phyloP scores from a whole-genome alignment of 35 echinoderm and acorn worm genomes.

The Ptychodera flava region DNA sequence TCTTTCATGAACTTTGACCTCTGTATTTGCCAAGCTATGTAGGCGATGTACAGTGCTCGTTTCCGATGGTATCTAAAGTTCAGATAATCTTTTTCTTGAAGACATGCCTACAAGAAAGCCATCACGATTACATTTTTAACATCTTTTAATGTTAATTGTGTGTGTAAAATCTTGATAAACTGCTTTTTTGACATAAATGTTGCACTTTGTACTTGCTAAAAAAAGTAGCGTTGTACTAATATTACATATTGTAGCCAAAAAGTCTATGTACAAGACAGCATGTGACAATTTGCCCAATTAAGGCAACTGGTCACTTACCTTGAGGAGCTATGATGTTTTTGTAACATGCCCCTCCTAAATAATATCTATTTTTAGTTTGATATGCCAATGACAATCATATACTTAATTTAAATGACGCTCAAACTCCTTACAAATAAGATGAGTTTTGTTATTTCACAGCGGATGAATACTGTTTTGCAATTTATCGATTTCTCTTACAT shows the following conservation, averaged over 20 bases:
- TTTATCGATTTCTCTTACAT: too few species aligned
- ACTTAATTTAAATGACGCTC: too few species aligned
- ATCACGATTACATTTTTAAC: not conserved
- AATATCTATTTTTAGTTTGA: too few species aligned
- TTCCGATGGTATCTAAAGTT: slow-evolving; percentile 98
- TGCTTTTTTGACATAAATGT: not conserved
- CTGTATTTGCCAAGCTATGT: slow-evolving; percentile 52
- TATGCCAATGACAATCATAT: too few species aligned
- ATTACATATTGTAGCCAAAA: not conserved
- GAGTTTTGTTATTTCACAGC: too few species aligned
- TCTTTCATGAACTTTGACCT: slow-evolving; percentile 26
- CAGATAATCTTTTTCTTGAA: slow-evolving; percentile 68
- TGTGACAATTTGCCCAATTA: not conserved
- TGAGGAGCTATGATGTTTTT: too few species aligned
- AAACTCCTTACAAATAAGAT: too few species aligned
- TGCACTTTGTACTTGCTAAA: too few species aligned
- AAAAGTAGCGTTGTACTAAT: not conserved
- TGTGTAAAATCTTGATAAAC: not conserved
- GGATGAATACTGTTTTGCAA: too few species aligned
- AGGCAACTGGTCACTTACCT: too few species aligned
- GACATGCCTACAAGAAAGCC: slow-evolving; percentile 22
- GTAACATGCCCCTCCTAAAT: too few species aligned
- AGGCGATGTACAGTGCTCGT: slow-evolving; percentile 72
- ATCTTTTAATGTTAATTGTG: not conserved
- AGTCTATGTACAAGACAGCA: not conserved